Percentiles rank a stretch among this genome's conserved stretches.
phyloP scores from a whole-genome alignment of 2,888 invertebrate genomes.

The Subacronicta megacephala region DNA sequence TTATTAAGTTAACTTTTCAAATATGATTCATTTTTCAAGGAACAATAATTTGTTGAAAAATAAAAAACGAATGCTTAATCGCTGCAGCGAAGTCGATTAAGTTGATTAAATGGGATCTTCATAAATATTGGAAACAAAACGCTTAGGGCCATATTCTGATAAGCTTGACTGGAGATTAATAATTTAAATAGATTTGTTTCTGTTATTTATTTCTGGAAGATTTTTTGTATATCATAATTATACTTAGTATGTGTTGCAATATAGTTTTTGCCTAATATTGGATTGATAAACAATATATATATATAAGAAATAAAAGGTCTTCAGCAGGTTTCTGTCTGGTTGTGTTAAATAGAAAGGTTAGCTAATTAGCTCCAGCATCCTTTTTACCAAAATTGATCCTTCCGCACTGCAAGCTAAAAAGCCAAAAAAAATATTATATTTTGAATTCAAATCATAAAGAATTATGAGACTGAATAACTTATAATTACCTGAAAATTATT shows the following conservation, averaged over 20 bases:
- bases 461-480: too few species aligned
- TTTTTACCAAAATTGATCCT: too few species aligned
- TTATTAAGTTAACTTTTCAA: slow-evolving; percentile 29
- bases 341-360: too few species aligned
- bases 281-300: too few species aligned
- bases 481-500: too few species aligned
- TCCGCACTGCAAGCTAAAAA: too few species aligned
- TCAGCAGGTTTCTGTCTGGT: too few species aligned
- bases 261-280: too few species aligned
- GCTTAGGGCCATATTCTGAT: slow-evolving; percentile 46
- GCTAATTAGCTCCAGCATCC: too few species aligned
- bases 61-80: slow-evolving; percentile 41
- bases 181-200: slow-evolving; percentile 27
- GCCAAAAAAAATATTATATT: too few species aligned
- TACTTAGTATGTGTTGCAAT: background rate
- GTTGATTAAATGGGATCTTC: slow-evolving; percentile 54
- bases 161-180: slow-evolving; percentile 37
- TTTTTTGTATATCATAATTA: slow-evolving; percentile 23
- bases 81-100: slow-evolving; percentile 55
- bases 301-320: too few species aligned
- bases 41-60: slow-evolving; percentile 20
- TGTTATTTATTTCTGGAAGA: slow-evolving; percentile 17
- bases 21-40: slow-evolving; percentile 22
- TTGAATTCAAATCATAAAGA: too few species aligned
- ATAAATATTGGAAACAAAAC: slow-evolving; percentile 46